Percentiles rank a stretch among this genome's conserved stretches.
Conservation (phyloP, 2,888 invertebrate species). For the Glaucopsyche alexis region DNA sequence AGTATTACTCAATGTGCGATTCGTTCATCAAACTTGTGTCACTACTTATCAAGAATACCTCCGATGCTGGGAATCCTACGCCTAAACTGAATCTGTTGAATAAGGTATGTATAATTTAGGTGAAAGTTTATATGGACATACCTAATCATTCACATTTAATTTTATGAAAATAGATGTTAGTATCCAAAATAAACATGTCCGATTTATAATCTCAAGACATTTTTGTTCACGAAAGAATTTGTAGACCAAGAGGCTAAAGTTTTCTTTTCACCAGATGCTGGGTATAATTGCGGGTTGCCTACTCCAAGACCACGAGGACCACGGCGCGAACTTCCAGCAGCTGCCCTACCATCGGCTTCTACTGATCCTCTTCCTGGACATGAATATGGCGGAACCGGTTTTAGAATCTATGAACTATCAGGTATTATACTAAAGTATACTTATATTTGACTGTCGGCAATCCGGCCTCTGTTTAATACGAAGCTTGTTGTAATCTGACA, state of each 20-base stretch:
- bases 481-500: no score
- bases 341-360: constrained; percentile 98
- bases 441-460: no score
- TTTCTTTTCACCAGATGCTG: constrained; percentile 72
- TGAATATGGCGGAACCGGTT: constrained; percentile 95
- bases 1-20: constrained; percentile 97
- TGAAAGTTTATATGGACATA: no score
- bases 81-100: constrained; percentile 98
- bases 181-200: no score
- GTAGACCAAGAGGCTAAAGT: no score
- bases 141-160: no score
- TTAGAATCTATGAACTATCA: constrained; percentile 97
- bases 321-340: constrained; percentile 95
- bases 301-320: constrained; percentile 96
- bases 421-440: constrained; percentile 56
- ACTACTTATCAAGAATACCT: constrained; percentile 95
- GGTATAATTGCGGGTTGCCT: constrained; percentile 98
- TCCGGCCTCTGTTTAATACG: no score
- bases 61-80: constrained; percentile 93
- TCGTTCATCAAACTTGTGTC: constrained; percentile 96
- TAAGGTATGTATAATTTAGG: constrained; percentile 81
- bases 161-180: no score
- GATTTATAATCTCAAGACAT: no score
- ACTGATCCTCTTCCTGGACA: constrained; percentile 96
- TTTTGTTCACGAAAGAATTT: no score